Evolutionary conservation across 2,797 vertebrate species (phyloP), one percentile per base, ranked within the genome.

Genomic region (Cossypha caffra): DNA sequence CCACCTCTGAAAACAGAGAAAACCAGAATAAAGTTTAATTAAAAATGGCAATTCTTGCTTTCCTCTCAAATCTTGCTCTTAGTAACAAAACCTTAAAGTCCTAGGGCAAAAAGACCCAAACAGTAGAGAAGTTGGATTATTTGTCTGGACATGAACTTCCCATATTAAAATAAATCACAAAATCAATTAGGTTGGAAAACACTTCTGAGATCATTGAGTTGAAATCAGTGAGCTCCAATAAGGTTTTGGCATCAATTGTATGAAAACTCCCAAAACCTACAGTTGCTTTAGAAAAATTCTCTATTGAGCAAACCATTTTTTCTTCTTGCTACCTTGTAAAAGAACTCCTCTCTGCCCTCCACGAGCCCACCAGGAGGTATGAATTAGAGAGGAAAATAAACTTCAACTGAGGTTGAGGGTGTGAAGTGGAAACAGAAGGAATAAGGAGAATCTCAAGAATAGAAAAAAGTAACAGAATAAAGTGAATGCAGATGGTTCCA

Each of bases 401-500:
- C 91, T 92, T 79, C 74, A 90, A 62, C 82, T 68, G 50, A 86
- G 78, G 86, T 58, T 89, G 76, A 94, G 88, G 83, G 93, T 93
- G 96, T 93, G 95, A 96, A 97, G 95, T 96, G 93, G 96, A 95
- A 94, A 90, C 80, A 93, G 92, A 97, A 82, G 83, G 69, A 48
- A 66, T 73, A 92, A 88, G 82, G 81, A 93, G 90, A 90, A 94
- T 88, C 83, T 72, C 77, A 96, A 96, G 95, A 96, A 95, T 90
- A 96, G 95, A 71, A 63, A 63, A 92, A 92, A 95, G 95, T 58
- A 88, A 89, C 62, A 93, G 96, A 78, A 87, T 80, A 95, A 97
- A 98, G 96, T 95, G 95, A 96, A 97, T 96, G 84, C 97, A 98
- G 98, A 98, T 94, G 97, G 96, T 93, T 96, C 86, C 82, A 96